Evolutionary conservation across 2,888 invertebrate species (phyloP), one percentile per base, ranked within the genome.

Genomic region (Drosophila neotestacea): DNA sequence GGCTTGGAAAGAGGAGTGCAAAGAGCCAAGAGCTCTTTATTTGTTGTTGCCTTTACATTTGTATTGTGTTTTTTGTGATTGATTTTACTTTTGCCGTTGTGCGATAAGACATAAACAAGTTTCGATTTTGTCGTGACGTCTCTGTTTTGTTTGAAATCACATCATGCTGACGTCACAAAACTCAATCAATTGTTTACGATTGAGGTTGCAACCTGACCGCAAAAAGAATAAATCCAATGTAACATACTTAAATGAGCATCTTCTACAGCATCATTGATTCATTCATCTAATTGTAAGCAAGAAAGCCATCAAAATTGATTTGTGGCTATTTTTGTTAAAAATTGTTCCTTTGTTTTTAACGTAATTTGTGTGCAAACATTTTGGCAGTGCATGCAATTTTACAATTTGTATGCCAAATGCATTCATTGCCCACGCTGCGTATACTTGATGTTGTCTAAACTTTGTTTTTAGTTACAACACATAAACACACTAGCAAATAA

Each of bases 391-490:
- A 48, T 55, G 58, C 41, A 7, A 60, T 59, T 52, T 52, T 52
- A 48, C 51, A 48, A 51, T 64, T 52, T 4, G n/a, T 6, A 28
- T 63, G 56, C 36, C 70, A 63, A 75, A 60, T 87, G 60, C 66
- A 86, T 66, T 30, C 16, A 39, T 42, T 42, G 78, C 81, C 78
- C 80, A 88, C 88, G 86, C 70, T 36, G 54, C 64, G 69, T 66
- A 77, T 55, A 69, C 69, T 73, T 75, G 64, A 81, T 84, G 66
- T 73, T 74, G 77, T 72, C 72, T 83, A 76, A 78, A 78, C 60
- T 11, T 59, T 76, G 66, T 36, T 73, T 83, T 64, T 76, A 69
- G 84, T 73, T 68, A 38, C 62, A 61, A 55, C 71, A 62, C 74
- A 79, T 59, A 55, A 64, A 61, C 70, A 64, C 52, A 63, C 50